These are phyloP conservation scores for Euschistus heros DNA, from an alignment of 1,140 invertebrate genomes.

Conservation along the genomic window DNA sequence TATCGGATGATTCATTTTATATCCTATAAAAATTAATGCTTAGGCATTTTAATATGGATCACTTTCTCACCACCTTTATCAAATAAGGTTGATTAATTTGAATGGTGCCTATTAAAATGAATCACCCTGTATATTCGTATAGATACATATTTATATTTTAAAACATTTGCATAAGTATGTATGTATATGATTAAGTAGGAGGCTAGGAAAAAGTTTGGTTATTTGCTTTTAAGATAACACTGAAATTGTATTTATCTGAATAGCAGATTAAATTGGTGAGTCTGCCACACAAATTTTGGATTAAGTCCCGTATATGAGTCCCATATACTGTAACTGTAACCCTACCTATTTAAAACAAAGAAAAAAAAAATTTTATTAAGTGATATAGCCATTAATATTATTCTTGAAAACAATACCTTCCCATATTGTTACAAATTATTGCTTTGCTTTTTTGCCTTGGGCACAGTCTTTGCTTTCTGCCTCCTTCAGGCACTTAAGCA, in stretches of 20 bases:
- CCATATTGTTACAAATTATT: background rate
- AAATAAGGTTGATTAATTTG: too few species aligned
- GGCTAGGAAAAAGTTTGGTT: conserved; percentile 1
- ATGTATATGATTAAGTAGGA: conserved; percentile 10
- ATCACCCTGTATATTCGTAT: too few species aligned
- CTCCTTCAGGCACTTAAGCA: conserved; percentile 6
- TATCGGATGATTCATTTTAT: too few species aligned
- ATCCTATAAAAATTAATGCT: too few species aligned
- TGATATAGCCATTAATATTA: background rate
- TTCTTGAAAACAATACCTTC: background rate
- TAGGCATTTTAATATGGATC: too few species aligned
- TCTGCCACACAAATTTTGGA: background rate
- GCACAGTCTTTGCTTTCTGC: background rate
- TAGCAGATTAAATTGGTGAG: background rate
- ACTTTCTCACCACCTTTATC: too few species aligned
- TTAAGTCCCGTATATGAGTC: background rate
- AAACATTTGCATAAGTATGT: background rate
- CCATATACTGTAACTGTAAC: too few species aligned
- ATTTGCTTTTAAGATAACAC: conserved; percentile 1
- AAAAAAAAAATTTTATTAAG: conserved; percentile 9
- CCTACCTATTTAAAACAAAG: background rate
- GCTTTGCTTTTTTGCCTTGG: conserved; percentile 15
- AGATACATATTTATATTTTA: too few species aligned
- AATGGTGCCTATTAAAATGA: too few species aligned
- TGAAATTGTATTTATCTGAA: background rate